Percentiles rank a stretch among this genome's conserved stretches.
These are phyloP conservation scores for Ditula angustiorana DNA, from an alignment of 2,888 invertebrate genomes.

Conservation along the genomic window DNA sequence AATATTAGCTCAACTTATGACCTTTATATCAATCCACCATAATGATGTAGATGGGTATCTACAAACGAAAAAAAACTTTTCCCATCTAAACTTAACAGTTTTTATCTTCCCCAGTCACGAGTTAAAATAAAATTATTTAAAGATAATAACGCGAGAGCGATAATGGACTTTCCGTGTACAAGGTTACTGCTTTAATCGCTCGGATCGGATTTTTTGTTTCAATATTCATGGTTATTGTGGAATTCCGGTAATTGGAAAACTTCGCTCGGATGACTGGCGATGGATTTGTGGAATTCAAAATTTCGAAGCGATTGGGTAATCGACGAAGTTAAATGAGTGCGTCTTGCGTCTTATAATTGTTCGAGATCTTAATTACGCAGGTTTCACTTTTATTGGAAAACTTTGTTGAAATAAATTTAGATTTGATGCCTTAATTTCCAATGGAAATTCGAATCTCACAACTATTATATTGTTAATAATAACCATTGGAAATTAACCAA, in stretches of 20 bases:
- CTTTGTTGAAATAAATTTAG: slow-evolving; percentile 11
- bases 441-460: neutral
- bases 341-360: slow-evolving; percentile 30
- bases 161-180: slow-evolving; percentile 34
- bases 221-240: slow-evolving; percentile 36
- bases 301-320: slow-evolving; percentile 30
- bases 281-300: slow-evolving; percentile 23
- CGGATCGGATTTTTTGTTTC: slow-evolving; percentile 25
- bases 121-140: slow-evolving; percentile 38
- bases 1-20: slow-evolving; percentile 7
- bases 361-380: slow-evolving; percentile 28
- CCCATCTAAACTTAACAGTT: slow-evolving; percentile 39
- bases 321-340: slow-evolving; percentile 37
- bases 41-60: slow-evolving; percentile 17
- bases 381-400: slow-evolving; percentile 28
- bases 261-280: slow-evolving; percentile 28
- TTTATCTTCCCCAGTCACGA: slow-evolving; percentile 36
- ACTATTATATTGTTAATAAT: neutral
- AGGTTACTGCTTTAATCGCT: slow-evolving; percentile 25
- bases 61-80: slow-evolving; percentile 35
- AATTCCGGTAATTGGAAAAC: slow-evolving; percentile 38
- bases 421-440: neutral
- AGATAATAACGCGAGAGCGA: slow-evolving; percentile 29
- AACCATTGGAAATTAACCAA: too few relatives aligned
- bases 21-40: slow-evolving; percentile 23